These are phyloP conservation scores for Pampus argenteus DNA, from an alignment of 2,797 vertebrate genomes.

Conservation along the genomic window DNA sequence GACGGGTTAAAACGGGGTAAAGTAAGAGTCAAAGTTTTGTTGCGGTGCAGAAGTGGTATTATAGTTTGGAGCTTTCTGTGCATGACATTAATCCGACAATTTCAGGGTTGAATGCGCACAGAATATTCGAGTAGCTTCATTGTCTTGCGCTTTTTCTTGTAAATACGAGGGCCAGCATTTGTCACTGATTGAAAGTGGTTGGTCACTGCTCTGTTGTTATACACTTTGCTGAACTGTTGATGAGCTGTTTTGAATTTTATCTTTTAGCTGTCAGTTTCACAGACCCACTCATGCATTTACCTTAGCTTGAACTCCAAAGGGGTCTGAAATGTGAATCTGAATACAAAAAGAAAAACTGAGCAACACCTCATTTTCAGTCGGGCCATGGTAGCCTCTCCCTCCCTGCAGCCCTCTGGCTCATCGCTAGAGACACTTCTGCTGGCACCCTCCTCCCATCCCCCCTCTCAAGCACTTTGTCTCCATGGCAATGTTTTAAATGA, in stretches of 20 bases:
- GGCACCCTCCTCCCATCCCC: conserved; percentile 50
- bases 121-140: conserved; percentile 43
- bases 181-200: conserved; percentile 21
- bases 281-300: conserved; percentile 34
- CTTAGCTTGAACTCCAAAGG: conserved; percentile 48
- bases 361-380: conserved; percentile 66
- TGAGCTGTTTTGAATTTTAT: conserved; percentile 48
- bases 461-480: conserved; percentile 73
- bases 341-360: conserved; percentile 48
- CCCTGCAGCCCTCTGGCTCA: conserved; percentile 63
- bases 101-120: conserved; percentile 47
- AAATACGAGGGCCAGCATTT: conserved; percentile 38
- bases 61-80: conserved; percentile 25
- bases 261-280: conserved; percentile 45
- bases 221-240: conserved; percentile 37
- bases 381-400: conserved; percentile 52
- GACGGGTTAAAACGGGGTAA: conserved; percentile 29
- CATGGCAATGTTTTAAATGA: conserved; percentile 75
- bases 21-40: conserved; percentile 28
- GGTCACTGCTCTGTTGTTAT: conserved; percentile 42
- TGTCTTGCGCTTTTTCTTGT: conserved; percentile 30
- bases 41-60: conserved; percentile 6
- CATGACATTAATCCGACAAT: conserved; percentile 44
- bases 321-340: conserved; percentile 63
- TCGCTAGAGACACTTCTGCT: conserved; percentile 62